Base-by-base conservation (phyloP, 2,888 invertebrate genomes). In the Eristalis arbustorum region DNA sequence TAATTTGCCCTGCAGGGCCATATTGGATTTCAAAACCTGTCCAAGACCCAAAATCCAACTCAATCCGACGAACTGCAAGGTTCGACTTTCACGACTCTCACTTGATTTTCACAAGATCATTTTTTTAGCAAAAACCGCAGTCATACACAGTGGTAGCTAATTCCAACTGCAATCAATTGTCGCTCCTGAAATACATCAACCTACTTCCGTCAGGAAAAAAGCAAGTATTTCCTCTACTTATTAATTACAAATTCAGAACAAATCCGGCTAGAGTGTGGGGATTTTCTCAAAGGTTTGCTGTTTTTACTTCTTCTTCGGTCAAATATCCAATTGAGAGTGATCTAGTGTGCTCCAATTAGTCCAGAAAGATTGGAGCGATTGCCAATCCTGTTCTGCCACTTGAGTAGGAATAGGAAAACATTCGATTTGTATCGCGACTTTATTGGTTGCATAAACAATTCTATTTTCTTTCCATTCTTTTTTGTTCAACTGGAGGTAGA, bases 341-440 rank as follows among this genome's bases (percentile, higher is more conserved):
- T 80, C 79, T 79, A 67, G 84, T 66, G 69, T 49, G 49, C 74
- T 34, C 66, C 84, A 75, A 84, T 84, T 80, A 84, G 84, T 80
- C 80, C 74, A 80, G 71, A 75, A 67, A 84, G 74, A 84, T 80
- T 75, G 71, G 67, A 71, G 28, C 56, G 80, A 80, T 80, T 71
- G 56, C 56, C 23, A 75, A 56, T 80, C 84, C 71, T 59, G 84
- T 84, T 80, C 57, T 59, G 49, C 59, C 61, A 40, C 62, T 74
- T 28, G 14, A 61, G 61, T 18, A 28, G 18, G 14, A 66, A 66
- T 25, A 28, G 25, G 18, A 66, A 57, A 18, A 13, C 13, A 59
- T 66, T 66, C n/a, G 57, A 59, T 74, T 28, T 22, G 18, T 28
- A 37, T 57, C 14, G 18, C n/a, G 66, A 57, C 34, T 66, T 18